A percentile compares a stretch with the other conserved stretches of the same genome.
phyloP scores from a whole-genome alignment of 2,797 vertebrate species.

The Pristis pectinata region DNA sequence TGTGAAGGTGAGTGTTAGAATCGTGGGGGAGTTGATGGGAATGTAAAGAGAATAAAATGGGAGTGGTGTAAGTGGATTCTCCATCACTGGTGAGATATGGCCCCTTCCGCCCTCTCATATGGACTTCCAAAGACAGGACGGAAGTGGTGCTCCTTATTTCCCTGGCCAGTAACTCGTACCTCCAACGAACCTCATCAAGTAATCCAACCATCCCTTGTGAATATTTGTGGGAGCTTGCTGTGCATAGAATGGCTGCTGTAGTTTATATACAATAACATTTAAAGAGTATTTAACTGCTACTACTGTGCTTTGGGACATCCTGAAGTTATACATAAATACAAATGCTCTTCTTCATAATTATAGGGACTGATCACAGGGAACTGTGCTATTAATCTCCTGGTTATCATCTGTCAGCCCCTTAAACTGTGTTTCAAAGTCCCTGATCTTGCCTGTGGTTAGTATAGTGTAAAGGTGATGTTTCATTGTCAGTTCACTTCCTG shows the following conservation, averaged over 20 bases:
- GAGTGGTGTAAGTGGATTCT: too few species aligned
- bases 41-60: too few species aligned
- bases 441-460: not conserved
- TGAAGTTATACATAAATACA: too few species aligned
- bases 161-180: not conserved
- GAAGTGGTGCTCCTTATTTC: not conserved
- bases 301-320: too few species aligned
- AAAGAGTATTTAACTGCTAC: too few species aligned
- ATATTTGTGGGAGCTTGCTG: not conserved
- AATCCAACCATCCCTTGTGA: not conserved
- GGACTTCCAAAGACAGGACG: not conserved
- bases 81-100: too few species aligned
- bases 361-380: too few species aligned
- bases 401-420: not conserved
- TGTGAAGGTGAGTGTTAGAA: too few species aligned
- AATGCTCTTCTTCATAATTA: not conserved
- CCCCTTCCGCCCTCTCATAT: not conserved
- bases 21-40: too few species aligned
- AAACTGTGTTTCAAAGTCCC: too few species aligned
- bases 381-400: not conserved
- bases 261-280: not conserved
- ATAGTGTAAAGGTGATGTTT: not conserved
- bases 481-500: not conserved
- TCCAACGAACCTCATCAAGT: not conserved
- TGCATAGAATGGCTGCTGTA: not conserved